Conservation (phyloP, 2,113 vertebrate genomes). For the Pachyramphus minor region DNA sequence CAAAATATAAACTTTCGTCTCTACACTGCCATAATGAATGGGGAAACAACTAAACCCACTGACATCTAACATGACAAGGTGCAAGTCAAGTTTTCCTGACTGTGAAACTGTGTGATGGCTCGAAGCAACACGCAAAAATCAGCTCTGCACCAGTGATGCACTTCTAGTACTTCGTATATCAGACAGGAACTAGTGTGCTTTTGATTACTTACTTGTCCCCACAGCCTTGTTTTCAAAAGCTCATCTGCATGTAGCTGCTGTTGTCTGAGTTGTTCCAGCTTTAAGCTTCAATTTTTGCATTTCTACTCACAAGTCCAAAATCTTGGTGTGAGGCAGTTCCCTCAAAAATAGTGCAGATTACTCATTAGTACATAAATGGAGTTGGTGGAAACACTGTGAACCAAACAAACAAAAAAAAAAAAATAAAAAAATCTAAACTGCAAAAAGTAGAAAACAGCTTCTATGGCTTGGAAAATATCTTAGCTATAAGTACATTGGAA, state of each 20-base stretch:
- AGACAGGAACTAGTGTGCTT: not conserved
- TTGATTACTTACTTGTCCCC: not conserved
- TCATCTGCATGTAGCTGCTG: not conserved
- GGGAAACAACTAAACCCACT: not conserved
- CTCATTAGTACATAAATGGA: not conserved
- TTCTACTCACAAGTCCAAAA: not conserved
- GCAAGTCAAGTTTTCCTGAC: not conserved
- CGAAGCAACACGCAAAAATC: not conserved
- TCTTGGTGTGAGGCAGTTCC: not conserved
- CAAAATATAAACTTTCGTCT: not conserved
- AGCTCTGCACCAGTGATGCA: not conserved
- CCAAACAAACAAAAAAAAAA: not conserved
- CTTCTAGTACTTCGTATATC: not conserved
- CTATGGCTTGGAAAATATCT: not conserved
- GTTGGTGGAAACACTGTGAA: not conserved
- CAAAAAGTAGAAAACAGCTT: not conserved
- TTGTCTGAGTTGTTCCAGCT: not conserved
- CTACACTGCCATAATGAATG: not conserved
- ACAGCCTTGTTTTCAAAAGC: not conserved
- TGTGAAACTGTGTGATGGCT: not conserved
- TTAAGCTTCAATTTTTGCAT: not conserved
- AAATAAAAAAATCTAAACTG: not conserved
- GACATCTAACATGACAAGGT: not conserved
- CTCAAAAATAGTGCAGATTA: not conserved
- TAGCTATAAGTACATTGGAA: not conserved